Conservation (phyloP, 1,140 invertebrate species). For the Coenobita brevimanus region DNA sequence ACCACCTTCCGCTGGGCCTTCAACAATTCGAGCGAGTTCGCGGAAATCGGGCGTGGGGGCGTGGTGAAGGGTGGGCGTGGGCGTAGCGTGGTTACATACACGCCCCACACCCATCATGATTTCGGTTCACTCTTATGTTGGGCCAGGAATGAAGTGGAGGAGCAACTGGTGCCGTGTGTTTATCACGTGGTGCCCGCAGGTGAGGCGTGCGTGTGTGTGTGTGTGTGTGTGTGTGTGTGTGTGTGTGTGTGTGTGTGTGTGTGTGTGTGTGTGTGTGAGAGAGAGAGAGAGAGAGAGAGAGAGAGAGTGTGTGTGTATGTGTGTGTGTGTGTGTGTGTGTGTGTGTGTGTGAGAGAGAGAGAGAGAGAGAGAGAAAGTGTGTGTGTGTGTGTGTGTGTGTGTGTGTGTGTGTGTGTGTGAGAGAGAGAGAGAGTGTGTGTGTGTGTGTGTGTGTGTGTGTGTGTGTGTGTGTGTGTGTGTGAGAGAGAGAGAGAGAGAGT, state of each 20-base stretch:
- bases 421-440: too few species aligned
- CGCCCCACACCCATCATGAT: constrained; percentile 86
- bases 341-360: too few species aligned
- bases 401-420: too few species aligned
- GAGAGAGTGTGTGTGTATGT: too few species aligned
- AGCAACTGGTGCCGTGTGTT: constrained; percentile 85
- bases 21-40: not conserved
- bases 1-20: constrained; percentile 35
- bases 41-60: not conserved
- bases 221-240: not conserved
- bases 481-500: too few species aligned
- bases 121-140: constrained; percentile 88
- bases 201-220: constrained; percentile 74
- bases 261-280: not conserved
- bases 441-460: too few species aligned
- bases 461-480: too few species aligned
- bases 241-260: not conserved
- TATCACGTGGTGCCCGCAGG: constrained; percentile 87
- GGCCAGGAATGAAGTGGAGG: constrained; percentile 87
- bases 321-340: too few species aligned
- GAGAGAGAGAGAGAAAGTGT: too few species aligned
- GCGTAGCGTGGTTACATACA: constrained; percentile 80
- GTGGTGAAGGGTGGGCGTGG: not conserved
- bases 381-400: too few species aligned
- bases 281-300: not conserved